A percentile compares a stretch with the other conserved stretches of the same genome.
phyloP scores from a whole-genome alignment of 2,888 invertebrate genomes.

The Ceriagrion tenellum region DNA sequence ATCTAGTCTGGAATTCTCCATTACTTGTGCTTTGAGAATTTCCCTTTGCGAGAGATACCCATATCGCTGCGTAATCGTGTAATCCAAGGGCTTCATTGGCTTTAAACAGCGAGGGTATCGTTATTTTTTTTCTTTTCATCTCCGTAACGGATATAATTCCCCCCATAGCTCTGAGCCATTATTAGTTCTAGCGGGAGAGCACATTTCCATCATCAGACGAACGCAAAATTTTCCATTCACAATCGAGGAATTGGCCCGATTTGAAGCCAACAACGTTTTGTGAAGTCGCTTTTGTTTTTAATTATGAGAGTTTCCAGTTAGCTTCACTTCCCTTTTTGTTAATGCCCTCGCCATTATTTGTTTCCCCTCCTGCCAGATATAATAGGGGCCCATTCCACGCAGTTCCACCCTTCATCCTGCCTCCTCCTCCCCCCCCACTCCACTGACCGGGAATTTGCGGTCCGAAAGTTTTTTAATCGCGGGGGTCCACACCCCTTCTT shows the following conservation, averaged over 20 bases:
- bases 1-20: background rate
- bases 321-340: constrained; percentile 24
- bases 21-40: background rate
- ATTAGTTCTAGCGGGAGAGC: background rate
- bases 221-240: background rate
- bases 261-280: background rate
- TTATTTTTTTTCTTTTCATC: background rate
- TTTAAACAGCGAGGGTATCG: background rate
- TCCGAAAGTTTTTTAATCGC: background rate
- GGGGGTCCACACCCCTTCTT: background rate
- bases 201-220: background rate
- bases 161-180: background rate
- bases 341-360: background rate
- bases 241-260: constrained; percentile 16
- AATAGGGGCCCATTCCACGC: too few species aligned
- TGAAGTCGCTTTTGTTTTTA: background rate
- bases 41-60: background rate
- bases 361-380: background rate
- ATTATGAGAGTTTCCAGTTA: background rate
- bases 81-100: background rate
- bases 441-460: background rate
- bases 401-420: background rate
- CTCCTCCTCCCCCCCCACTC: background rate
- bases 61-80: background rate
- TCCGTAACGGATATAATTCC: background rate